Percentiles rank a stretch among this genome's conserved stretches.
phyloP scores from a whole-genome alignment of 2,888 invertebrate genomes.

The Rhaphigaster nebulosa region DNA sequence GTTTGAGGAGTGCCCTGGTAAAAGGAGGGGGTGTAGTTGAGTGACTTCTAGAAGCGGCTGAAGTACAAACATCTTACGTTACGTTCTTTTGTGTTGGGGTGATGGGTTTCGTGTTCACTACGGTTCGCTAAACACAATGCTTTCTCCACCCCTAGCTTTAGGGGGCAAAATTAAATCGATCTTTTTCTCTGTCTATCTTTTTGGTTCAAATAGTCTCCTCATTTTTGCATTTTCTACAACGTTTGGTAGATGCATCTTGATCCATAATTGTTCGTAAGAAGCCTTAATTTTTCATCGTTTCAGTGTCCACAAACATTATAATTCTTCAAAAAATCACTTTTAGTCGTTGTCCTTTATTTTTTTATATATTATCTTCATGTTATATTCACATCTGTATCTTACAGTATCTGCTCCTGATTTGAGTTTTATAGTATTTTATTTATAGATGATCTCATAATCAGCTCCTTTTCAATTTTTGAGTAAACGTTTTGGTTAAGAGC shows the following conservation, averaged over 20 bases:
- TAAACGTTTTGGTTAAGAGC: no score
- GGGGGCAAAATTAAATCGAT: background rate
- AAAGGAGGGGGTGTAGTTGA: background rate
- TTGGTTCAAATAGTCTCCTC: background rate
- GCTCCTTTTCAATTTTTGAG: no score
- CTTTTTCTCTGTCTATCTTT: background rate
- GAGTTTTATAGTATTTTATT: no score
- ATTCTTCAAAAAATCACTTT: no score
- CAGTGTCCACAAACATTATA: no score
- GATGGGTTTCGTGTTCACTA: conserved; percentile 16
- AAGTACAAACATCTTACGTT: conserved; percentile 38
- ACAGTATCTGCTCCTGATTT: no score
- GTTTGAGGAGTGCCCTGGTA: background rate
- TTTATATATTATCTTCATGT: no score
- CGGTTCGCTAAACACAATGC: conserved; percentile 17
- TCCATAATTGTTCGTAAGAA: no score
- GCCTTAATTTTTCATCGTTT: no score
- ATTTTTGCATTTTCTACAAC: background rate
- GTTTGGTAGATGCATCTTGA: background rate
- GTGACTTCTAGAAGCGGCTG: background rate
- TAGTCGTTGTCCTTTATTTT: no score
- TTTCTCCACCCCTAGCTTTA: background rate
- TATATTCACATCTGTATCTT: no score
- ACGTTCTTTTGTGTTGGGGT: conserved; percentile 21
- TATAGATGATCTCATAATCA: no score